Evolutionary conservation across 2,113 vertebrate genomes (phyloP).

Genomic region (Lepidothrix coronata): DNA sequence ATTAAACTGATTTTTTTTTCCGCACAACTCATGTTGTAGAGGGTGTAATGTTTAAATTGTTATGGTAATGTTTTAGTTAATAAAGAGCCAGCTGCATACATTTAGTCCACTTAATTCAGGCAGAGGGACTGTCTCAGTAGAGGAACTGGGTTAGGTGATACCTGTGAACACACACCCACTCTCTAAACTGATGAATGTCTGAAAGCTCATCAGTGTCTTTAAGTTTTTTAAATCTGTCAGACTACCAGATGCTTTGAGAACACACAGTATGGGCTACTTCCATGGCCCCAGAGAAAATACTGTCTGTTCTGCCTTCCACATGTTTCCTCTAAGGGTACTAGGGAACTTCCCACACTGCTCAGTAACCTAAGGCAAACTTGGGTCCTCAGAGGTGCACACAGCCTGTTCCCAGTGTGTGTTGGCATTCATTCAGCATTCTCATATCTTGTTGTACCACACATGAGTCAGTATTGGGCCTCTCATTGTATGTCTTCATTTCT

Average conservation of each 20-base stretch:
- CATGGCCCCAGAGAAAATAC: not conserved
- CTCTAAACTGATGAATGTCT: not conserved
- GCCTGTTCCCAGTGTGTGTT: slow-evolving; percentile 21
- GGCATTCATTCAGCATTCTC: slow-evolving; percentile 38
- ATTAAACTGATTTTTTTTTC: not conserved
- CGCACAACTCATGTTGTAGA: not conserved
- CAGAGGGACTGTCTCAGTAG: not conserved
- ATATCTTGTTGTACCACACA: not conserved
- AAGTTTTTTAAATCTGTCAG: not conserved
- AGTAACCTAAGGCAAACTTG: not conserved
- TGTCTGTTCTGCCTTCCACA: not conserved
- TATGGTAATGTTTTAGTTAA: not conserved
- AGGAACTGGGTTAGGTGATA: not conserved
- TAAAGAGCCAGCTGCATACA: not conserved
- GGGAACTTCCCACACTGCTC: not conserved
- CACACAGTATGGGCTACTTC: not conserved
- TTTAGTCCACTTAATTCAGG: not conserved
- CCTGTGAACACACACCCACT: not conserved
- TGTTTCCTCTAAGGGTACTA: not conserved
- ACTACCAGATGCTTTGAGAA: not conserved
- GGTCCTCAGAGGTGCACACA: not conserved
- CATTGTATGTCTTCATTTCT: slow-evolving; percentile 46
- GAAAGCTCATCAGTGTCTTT: not conserved
- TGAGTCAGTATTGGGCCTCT: not conserved
- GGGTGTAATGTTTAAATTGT: not conserved